Evolutionary conservation across 2,113 vertebrate genomes (phyloP).

Genomic region (Hemichromis elongatus): DNA sequence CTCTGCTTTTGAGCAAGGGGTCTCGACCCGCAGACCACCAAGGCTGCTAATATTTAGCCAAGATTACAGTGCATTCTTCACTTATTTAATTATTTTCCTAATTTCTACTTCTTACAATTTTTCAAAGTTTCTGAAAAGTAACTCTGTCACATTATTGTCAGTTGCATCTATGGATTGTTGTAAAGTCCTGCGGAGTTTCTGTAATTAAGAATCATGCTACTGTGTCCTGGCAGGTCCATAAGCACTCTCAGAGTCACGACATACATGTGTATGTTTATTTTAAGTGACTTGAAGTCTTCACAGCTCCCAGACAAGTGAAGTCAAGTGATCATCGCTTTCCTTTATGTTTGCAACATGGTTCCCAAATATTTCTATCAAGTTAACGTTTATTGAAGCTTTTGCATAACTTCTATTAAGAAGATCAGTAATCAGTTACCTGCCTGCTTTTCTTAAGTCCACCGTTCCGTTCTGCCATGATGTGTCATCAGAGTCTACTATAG

Average conservation of each 20-base stretch:
- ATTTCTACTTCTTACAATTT: not conserved
- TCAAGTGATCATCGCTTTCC: not conserved
- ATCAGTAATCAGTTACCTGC: not conserved
- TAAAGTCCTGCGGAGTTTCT: not conserved
- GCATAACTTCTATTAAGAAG: not conserved
- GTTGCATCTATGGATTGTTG: not conserved
- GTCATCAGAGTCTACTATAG: not conserved
- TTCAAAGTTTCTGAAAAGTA: not conserved
- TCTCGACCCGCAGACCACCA: slow-evolving; percentile 45
- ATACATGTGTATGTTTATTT: not conserved
- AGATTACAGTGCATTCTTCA: not conserved
- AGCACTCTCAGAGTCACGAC: not conserved
- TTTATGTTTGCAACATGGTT: not conserved
- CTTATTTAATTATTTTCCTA: not conserved
- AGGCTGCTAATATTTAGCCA: not conserved
- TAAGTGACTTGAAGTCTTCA: not conserved
- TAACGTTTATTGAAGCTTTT: not conserved
- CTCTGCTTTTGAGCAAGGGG: slow-evolving; percentile 9
- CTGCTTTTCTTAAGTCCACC: not conserved
- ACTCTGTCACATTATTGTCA: not conserved
- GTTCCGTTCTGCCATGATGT: not conserved
- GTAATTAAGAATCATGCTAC: not conserved
- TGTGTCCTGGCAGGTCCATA: not conserved
- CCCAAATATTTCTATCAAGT: not conserved
- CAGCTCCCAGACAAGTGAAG: not conserved